phyloP scores from a whole-genome alignment of 37 sponge, comb jelly and placozoan species.

The Ephydatia muelleri region DNA sequence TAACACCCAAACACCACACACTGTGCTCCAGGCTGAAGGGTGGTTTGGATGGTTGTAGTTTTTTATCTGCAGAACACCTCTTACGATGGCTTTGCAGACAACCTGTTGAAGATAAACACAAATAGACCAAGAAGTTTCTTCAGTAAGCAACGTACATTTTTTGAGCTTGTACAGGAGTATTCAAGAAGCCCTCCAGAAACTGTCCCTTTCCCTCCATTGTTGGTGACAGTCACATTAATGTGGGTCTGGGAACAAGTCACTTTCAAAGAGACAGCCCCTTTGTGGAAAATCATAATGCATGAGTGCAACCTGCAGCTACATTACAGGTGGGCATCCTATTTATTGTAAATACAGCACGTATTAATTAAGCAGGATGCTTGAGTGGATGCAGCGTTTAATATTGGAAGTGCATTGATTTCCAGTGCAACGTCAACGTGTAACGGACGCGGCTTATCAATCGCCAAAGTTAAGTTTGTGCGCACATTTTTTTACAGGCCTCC shows the following conservation, averaged over 20 bases:
- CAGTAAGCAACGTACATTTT: background rate
- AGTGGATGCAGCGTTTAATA: too few species aligned
- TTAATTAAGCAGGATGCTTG: too few species aligned
- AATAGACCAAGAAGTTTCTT: background rate
- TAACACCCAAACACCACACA: background rate
- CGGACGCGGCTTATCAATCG: too few species aligned
- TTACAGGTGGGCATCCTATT: too few species aligned
- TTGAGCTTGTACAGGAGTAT: background rate
- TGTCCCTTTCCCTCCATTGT: background rate
- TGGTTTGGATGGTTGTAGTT: background rate
- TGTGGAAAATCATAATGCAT: too few species aligned
- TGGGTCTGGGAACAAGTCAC: background rate
- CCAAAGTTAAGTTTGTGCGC: too few species aligned
- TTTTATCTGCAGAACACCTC: background rate
- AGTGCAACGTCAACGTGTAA: too few species aligned
- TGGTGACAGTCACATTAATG: background rate
- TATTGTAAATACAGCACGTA: too few species aligned
- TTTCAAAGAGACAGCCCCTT: background rate
- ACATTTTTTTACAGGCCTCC: too few species aligned
- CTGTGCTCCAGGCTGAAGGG: background rate
- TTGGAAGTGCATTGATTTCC: too few species aligned
- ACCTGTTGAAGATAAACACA: background rate
- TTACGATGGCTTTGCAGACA: background rate
- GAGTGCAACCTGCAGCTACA: too few species aligned
- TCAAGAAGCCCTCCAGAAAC: background rate